Base-by-base conservation (phyloP, 2,888 invertebrate genomes). In the Neoaliturus tenellus region DNA sequence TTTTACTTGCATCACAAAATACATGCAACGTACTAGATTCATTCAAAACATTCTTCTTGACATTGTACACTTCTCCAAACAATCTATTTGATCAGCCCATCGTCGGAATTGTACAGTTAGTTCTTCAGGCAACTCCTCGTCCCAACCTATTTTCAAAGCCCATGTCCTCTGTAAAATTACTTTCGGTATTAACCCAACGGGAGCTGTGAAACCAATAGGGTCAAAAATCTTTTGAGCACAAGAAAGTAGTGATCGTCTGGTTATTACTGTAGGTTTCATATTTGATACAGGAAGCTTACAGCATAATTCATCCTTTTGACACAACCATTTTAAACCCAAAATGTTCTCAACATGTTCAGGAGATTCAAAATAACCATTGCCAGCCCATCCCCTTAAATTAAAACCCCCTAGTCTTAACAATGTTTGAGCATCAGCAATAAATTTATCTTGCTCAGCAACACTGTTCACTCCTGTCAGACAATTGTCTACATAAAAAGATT, bases 1-100 rank as follows among this genome's bases (percentile, higher is more conserved):
- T 8, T 31, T 85, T 81, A 48, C 88, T 87, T 0, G 88, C 88
- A 58, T 89, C 88, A 20, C 83, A 83, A 81, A 89, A 89, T 0
- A 86, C 86, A 67, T 89, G 89, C 12, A 88, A 41, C 35, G 85
- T 67, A 83, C 8, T 84, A 35, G 2, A 84, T 17, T 0, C 80
- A 83, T n/a, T 17, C 25, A 0, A 55, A 84, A 10, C 84, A 25
- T 28, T 85, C n/a, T n/a, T n/a, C n/a, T 85, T 33, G 44, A 44
- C 44, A 17, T 44, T 44, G 44, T 44, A 44, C 44, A 44, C 12
- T 44, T 17, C 17, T 44, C 17, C 1, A 44, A 14, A 44, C 10
- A 14, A 14, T 17, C 44, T 44, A 44, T 44, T 14, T 44, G 44
- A 14, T 44, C 44, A 44, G 17, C 10, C 44, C 44, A 44, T 44